Evolutionary conservation across 1,140 invertebrate genomes (phyloP), one percentile per base, ranked within the genome.

Genomic region (Drosophila erecta): DNA sequence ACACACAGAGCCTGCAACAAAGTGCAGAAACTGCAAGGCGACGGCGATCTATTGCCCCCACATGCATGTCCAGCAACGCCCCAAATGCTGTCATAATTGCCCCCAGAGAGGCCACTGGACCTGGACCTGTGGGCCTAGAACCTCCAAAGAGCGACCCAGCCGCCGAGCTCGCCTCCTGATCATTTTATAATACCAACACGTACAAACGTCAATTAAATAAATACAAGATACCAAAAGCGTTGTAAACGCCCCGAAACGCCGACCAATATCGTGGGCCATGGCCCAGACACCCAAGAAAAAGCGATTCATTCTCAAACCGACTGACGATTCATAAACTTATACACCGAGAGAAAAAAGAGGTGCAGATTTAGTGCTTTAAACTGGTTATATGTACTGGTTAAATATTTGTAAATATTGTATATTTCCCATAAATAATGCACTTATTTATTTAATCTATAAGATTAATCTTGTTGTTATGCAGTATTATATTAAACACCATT

Each of bases 181-280:
- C 79, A 83, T 86, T 81, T 86, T 86, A 79, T 86, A 86, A 87
- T 86, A 79, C 83, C 83, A 86, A 87, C 83, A 86, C 83, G 83
- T 86, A 79, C 83, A 83, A 83, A 86, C 83, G 83, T 86, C 83
- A 86, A 86, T 86, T 86, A 86, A 86, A 83, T 86, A 86, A 86
- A 87, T 86, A 86, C 83, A 86, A 86, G 83, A 86, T 86, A 89
- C 83, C 83, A 86, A 70, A 86, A 86, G 83, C 84, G 83, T 89
- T 86, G 83, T 86, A 83, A 89, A 89, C 83, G 83, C 83, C 83
- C 83, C 66, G 62, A 87, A 81, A 81, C 72, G 56, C 72, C 70
- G 56, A 49, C 54, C 54, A 53, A 43, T 35, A 73, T 72, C 56
- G 49, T 72, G 62, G 56, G 70, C 67, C 72, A 64, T 40, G 38